A percentile compares a stretch with the other conserved stretches of the same genome.
These are phyloP conservation scores for Chaetodon trifascialis DNA, from an alignment of 2,113 vertebrate genomes.

Conservation along the genomic window DNA sequence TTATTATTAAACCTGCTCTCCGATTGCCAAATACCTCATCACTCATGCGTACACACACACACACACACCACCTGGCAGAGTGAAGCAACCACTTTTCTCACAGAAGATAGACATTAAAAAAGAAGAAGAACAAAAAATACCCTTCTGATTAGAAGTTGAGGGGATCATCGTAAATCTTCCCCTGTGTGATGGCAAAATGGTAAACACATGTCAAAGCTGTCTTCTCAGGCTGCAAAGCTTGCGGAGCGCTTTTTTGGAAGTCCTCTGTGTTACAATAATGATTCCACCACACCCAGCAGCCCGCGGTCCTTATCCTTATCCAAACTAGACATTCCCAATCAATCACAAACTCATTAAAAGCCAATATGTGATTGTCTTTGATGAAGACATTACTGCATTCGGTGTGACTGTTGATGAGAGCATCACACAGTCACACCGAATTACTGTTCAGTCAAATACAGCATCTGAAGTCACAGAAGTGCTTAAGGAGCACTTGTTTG, in stretches of 20 bases:
- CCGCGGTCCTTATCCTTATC: slow-evolving; percentile 29
- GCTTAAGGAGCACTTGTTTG: slow-evolving; percentile 8
- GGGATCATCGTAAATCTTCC: slow-evolving; percentile 70
- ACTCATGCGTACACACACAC: slow-evolving; percentile 55
- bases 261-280: slow-evolving; percentile 48
- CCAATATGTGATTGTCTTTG: slow-evolving; percentile 9
- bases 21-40: slow-evolving; percentile 77
- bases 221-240: slow-evolving; percentile 54
- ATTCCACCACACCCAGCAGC: slow-evolving; percentile 52
- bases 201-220: slow-evolving; percentile 76
- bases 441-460: neutral
- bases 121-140: slow-evolving; percentile 61
- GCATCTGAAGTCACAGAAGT: slow-evolving; percentile 8
- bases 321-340: slow-evolving; percentile 45
- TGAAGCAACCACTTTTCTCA: slow-evolving; percentile 63
- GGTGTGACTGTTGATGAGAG: neutral
- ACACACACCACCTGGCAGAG: slow-evolving; percentile 74
- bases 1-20: slow-evolving; percentile 77
- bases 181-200: slow-evolving; percentile 70
- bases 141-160: slow-evolving; percentile 76
- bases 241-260: slow-evolving; percentile 52
- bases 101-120: slow-evolving; percentile 70
- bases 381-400: slow-evolving; percentile 19
- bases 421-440: neutral
- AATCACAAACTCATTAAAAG: slow-evolving; percentile 47